A percentile compares a stretch with the other conserved stretches of the same genome.
Conservation (phyloP, 2,888 invertebrate species). For the Trachelus tabidus region DNA sequence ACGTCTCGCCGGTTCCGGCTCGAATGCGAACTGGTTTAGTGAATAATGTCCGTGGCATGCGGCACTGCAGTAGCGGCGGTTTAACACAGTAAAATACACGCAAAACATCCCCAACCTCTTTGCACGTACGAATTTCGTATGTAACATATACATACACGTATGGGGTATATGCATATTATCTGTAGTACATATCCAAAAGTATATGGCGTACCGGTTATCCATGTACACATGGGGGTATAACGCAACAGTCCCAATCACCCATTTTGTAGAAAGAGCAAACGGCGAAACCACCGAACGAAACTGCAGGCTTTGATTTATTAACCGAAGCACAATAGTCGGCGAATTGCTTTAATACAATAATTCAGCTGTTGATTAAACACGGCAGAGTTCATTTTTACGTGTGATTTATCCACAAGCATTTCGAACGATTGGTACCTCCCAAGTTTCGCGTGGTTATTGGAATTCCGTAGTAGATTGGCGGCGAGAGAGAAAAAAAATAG, state of each 20-base stretch:
- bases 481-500: background rate
- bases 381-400: conserved; percentile 55
- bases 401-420: conserved; percentile 44
- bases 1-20: conserved; percentile 37
- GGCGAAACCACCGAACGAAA: background rate
- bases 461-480: background rate
- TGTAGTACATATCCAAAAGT: conserved; percentile 28
- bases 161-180: background rate
- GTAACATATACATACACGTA: background rate
- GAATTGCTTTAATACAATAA: conserved; percentile 62
- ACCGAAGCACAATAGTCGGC: conserved; percentile 55
- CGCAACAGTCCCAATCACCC: background rate
- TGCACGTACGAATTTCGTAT: background rate
- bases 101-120: conserved; percentile 7
- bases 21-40: conserved; percentile 23
- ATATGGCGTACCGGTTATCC: conserved; percentile 17
- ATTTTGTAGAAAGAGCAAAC: background rate
- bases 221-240: background rate
- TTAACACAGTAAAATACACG: conserved; percentile 33
- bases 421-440: conserved; percentile 8
- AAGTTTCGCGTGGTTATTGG: background rate
- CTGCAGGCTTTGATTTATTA: conserved; percentile 56
- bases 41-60: conserved; percentile 41
- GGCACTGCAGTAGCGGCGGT: conserved; percentile 37
- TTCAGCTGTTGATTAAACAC: conserved; percentile 62